These are phyloP conservation scores for sheep (Ovis aries) DNA, from an alignment of 2,113 vertebrate species.

Conservation along the genomic window ARS-UI_Ramb_v3.0 NC_056056.1:195109501-195110000, in stretches of 20 bases:
- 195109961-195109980: neutral
- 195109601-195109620: neutral
- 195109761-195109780: constrained; percentile 15
- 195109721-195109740: neutral
- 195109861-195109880: neutral
- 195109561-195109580: neutral
- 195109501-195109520: neutral
- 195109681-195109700: neutral
- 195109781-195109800: neutral
- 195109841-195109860: neutral
- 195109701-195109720: neutral
- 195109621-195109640: neutral
- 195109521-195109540: neutral
- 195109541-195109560: neutral
- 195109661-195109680: neutral
- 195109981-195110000: neutral
- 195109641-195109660: constrained; percentile 24
- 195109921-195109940: neutral
- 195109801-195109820: neutral
- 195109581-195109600: neutral
- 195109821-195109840: neutral
- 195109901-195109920: neutral
- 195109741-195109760: neutral
- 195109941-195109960: neutral
- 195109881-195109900: neutral